Evolutionary conservation across 2,113 vertebrate species (phyloP).

Genomic region (Triplophysa siluroides): DNA sequence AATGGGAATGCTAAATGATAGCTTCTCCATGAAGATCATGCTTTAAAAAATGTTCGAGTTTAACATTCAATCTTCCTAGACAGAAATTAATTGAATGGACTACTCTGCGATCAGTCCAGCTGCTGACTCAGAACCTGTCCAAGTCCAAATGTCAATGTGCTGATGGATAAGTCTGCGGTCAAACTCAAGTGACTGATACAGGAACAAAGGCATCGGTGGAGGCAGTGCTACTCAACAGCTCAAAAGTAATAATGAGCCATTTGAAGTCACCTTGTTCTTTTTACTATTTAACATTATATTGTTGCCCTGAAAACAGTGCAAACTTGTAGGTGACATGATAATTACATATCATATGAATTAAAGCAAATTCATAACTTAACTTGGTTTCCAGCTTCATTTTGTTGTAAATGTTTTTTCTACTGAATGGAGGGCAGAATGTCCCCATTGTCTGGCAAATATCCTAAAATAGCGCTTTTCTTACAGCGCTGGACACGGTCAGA

Average conservation of each 20-base stretch:
- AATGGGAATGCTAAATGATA: too few species aligned
- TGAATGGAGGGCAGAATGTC: too few species aligned
- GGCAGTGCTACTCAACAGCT: conserved; percentile 19
- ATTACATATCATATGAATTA: neutral
- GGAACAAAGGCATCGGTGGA: conserved; percentile 24
- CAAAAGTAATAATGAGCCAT: neutral
- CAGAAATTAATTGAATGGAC: conserved; percentile 26
- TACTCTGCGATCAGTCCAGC: conserved; percentile 13
- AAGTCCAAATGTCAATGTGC: conserved; percentile 45
- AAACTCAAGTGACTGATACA: conserved; percentile 31
- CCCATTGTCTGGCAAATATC: too few species aligned
- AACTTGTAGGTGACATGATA: neutral
- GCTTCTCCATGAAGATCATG: neutral
- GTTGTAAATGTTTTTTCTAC: too few species aligned
- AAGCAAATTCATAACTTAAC: neutral
- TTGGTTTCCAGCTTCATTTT: neutral
- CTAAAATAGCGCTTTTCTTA: too few species aligned
- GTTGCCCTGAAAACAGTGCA: too few species aligned
- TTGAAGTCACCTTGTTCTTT: neutral
- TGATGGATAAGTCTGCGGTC: conserved; percentile 50
- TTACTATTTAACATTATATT: neutral
- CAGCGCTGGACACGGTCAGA: too few species aligned
- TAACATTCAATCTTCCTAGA: conserved; percentile 18
- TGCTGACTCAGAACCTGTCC: conserved; percentile 47
- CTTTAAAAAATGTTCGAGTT: neutral